phyloP scores from a whole-genome alignment of 2,113 vertebrate genomes.

The Oncorhynchus gorbuscha region DNA sequence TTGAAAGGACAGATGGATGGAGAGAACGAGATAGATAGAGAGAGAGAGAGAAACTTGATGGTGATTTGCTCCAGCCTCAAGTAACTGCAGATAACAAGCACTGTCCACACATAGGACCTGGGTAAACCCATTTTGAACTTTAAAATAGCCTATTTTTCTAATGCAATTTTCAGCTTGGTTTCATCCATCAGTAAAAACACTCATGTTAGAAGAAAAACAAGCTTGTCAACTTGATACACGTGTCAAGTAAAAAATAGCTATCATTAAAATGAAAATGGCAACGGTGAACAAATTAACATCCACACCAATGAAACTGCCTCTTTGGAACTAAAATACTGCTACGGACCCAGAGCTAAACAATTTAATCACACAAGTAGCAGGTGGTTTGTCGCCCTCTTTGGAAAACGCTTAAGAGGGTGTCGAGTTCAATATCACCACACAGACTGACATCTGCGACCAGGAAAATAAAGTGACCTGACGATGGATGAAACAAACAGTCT shows the following conservation, averaged over 20 bases:
- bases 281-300: background rate
- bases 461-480: too few relatives aligned
- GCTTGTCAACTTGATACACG: too few relatives aligned
- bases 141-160: too few relatives aligned
- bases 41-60: background rate
- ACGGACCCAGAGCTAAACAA: background rate
- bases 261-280: background rate
- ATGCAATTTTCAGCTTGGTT: background rate
- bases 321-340: background rate
- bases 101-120: constrained; percentile 3
- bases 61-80: constrained; percentile 13
- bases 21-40: background rate
- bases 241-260: too few relatives aligned
- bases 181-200: background rate
- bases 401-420: background rate
- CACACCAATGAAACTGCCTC: background rate
- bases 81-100: constrained; percentile 14
- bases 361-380: background rate
- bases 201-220: too few relatives aligned
- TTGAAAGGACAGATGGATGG: constrained; percentile 13
- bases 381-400: constrained; percentile 5
- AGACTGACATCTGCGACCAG: background rate
- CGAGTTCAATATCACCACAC: background rate
- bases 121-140: too few relatives aligned
- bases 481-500: too few relatives aligned